Percentiles rank a stretch among this genome's conserved stretches.
phyloP scores from a whole-genome alignment of 2,113 vertebrate genomes.

The Malurus cyaneus region DNA sequence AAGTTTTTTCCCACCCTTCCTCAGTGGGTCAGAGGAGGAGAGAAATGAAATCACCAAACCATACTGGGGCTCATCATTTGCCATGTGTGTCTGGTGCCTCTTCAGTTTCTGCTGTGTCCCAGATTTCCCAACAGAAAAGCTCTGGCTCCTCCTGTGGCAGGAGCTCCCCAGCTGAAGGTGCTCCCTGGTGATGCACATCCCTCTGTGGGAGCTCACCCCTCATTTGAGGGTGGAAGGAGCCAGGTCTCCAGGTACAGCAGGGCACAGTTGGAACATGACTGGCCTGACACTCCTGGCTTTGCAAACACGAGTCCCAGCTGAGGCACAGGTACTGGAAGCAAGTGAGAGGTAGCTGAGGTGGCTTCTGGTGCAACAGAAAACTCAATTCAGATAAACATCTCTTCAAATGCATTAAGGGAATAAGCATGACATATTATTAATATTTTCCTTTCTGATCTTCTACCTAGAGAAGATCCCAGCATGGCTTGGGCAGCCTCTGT shows the following conservation, averaged over 20 bases:
- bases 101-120: background rate
- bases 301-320: background rate
- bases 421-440: background rate
- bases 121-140: background rate
- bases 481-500: background rate
- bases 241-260: background rate
- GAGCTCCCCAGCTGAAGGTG: background rate
- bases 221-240: background rate
- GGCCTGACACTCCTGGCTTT: background rate
- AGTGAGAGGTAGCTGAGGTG: background rate
- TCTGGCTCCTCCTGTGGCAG: background rate
- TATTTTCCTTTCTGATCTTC: background rate
- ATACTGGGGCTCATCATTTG: background rate
- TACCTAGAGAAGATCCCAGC: background rate
- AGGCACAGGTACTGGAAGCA: background rate
- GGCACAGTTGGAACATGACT: accelerated
- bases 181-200: background rate
- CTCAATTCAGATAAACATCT: background rate
- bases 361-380: background rate
- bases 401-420: background rate
- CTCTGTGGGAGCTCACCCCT: accelerated
- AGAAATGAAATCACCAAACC: background rate
- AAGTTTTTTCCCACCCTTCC: background rate
- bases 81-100: background rate
- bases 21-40: background rate